Evolutionary conservation across 92 coral and sea anemone genomes (phyloP), one percentile per base, ranked within the genome.

Genomic region (Porites rus): DNA sequence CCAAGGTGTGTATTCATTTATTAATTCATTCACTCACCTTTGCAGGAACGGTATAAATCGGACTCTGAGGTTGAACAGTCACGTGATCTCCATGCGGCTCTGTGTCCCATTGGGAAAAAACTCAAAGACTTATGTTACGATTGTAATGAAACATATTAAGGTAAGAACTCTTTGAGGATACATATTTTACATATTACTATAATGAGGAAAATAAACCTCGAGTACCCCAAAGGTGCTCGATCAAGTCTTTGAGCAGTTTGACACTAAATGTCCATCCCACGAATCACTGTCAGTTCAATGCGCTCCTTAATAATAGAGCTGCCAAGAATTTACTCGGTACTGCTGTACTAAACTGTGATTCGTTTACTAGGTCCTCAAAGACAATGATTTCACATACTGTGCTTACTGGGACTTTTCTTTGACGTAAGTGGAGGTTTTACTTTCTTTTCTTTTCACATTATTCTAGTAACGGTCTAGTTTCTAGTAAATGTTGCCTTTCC

Each of bases 381-480:
- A 73, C 51, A 87, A 86, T 67, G 94, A 86, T 38, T 91, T 76
- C 68, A 81, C 94, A 31, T 87, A 91, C 16, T 93, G 96, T 21
- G 96, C 92, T 7, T 93, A 76, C 76, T 93, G 96, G 96, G 83
- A 93, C 79, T 91, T 88, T 51, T 58, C 91, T 3, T 77, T 81
- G 77, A 46, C 74, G 96, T 93, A 86, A 93, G 94, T 85, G 65
- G n/a, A 18, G 54, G 58, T 19, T 21, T 38, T 53, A 52, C 21
- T 22, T n/a, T 22, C 2, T 16, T 56, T 56, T 56, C 16, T 10
- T 56, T 10, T 56, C 14, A 10, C 8, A 10, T 10, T 56, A 14
- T 10, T 10, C 61, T 2, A 14, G 16, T 2, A 10, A 1, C 16
- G 61, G 61, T 14, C 61, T 28, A 28, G 31, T 28, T 28, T 28